Evolutionary conservation across 2,797 vertebrate genomes (phyloP).

Genomic region (Cossypha dichroa): DNA sequence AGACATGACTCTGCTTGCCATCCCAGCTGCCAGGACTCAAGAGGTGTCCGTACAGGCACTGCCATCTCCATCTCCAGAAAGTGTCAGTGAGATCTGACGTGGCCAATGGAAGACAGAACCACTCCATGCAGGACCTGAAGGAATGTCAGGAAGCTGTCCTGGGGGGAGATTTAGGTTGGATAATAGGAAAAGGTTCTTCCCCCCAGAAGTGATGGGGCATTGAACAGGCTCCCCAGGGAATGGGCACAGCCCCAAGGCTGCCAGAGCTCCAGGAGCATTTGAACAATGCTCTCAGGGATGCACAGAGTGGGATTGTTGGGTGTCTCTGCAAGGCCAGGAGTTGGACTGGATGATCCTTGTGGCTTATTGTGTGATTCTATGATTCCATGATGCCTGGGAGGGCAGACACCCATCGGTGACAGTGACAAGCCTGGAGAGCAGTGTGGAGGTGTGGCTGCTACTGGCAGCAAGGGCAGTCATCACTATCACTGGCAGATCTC

Average conservation of each 20-base stretch:
- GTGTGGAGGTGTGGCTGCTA: background rate
- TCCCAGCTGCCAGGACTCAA: background rate
- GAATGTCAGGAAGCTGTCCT: background rate
- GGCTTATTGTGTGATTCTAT: background rate
- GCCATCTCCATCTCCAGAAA: background rate
- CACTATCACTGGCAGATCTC: background rate
- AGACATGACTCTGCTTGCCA: background rate
- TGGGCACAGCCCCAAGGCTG: background rate
- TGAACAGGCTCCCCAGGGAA: fast-evolving
- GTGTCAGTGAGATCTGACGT: fast-evolving
- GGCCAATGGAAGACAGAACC: background rate
- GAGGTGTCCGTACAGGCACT: background rate
- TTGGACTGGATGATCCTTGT: background rate
- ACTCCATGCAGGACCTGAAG: background rate
- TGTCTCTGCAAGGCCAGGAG: background rate
- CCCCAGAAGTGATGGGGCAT: background rate
- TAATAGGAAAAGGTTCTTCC: background rate
- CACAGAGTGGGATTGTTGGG: background rate
- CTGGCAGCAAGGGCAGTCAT: background rate
- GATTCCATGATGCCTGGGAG: fast-evolving
- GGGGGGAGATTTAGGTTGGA: background rate
- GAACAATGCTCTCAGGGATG: background rate
- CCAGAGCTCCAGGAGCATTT: background rate
- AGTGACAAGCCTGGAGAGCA: background rate
- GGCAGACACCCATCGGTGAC: background rate